Conservation (phyloP, 2,113 vertebrate species). For the Cyanocitta stelleri region DNA sequence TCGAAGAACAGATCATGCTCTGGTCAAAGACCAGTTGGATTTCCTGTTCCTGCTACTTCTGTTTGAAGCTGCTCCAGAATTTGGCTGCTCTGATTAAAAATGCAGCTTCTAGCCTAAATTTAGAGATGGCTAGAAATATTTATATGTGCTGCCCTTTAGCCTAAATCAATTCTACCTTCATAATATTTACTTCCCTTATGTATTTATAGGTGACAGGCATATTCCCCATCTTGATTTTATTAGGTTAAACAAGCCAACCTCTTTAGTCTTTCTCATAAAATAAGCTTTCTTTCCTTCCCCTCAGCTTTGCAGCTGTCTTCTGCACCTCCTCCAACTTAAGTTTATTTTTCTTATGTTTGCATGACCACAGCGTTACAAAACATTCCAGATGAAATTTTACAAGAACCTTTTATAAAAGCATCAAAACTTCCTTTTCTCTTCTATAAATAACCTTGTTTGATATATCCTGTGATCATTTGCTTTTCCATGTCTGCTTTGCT, state of each 20-base stretch:
- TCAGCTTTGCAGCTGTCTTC: constrained; percentile 2
- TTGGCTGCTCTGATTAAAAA: constrained; percentile 21
- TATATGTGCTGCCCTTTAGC: constrained; percentile 52
- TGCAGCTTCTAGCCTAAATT: constrained; percentile 33
- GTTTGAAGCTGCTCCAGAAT: background rate
- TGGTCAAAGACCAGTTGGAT: background rate
- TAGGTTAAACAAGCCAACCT: constrained; percentile 34
- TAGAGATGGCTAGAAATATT: constrained; percentile 44
- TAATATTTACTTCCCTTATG: constrained; percentile 56
- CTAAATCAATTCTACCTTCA: constrained; percentile 33
- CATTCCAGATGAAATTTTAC: constrained; percentile 3
- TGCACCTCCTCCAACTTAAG: background rate
- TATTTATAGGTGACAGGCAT: constrained; percentile 49
- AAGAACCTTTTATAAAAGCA: background rate
- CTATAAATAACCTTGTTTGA: constrained; percentile 36
- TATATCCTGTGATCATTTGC: background rate
- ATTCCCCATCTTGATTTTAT: constrained; percentile 33
- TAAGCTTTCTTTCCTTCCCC: background rate
- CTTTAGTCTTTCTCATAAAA: constrained; percentile 34
- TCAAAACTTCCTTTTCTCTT: constrained; percentile 30
- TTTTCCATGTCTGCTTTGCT: background rate
- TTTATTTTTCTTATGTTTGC: constrained; percentile 34
- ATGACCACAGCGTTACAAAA: background rate
- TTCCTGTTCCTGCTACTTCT: constrained; percentile 2
- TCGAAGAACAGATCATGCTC: background rate